Base-by-base conservation (phyloP, 2,797 vertebrate species). In the Pogonophryne albipinna region DNA sequence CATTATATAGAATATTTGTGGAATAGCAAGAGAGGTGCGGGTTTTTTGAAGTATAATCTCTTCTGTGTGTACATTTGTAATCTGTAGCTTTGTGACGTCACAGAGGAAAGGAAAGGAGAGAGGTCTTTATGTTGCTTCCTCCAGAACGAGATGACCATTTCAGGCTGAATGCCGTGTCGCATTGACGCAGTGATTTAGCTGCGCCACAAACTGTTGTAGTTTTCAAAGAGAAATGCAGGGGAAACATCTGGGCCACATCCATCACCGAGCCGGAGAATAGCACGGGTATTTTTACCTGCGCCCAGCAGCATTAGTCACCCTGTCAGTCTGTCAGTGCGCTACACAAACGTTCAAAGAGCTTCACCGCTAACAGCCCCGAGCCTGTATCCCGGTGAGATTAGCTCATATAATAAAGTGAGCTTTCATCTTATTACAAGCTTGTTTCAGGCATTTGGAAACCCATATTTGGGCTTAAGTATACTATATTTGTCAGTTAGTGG, bases 231-330 rank as follows among this genome's bases (percentile, higher is more conserved):
- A 71, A 71, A 62, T n/a, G 61, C 14, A 15, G 38, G 27, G 53
- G 7, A n/a, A 11, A 63, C 69, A 78, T 71, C 61, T 70, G 70
- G 63, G 61, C 17, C 50, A 41, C 5, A 82, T 87, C 81, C 71
- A 80, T 87, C 79, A 79, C 34, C 20, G 59, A 61, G 44, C 66
- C 31, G n/a, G 14, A 74, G 55, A 63, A 75, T 19, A 66, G 51
- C 71, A 17, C 10, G 42, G 46, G 52, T 74, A 81, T 83, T 87
- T 83, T 83, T 66, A 69, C 67, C 45, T 14, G 46, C 1, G 7
- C 59, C 65, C 49, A 42, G 58, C 42, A 71, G 66, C 50, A 51
- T 51, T 50, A 79, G 74, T 82, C 82, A 74, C 61, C 66, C 55
- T 79, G 83, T 71, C 72, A 82, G 55, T 41, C 15, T 6, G 45